Evolutionary conservation across 2,888 invertebrate species (phyloP), one percentile per base, ranked within the genome.

Genomic region (Zeuzera pyrina): DNA sequence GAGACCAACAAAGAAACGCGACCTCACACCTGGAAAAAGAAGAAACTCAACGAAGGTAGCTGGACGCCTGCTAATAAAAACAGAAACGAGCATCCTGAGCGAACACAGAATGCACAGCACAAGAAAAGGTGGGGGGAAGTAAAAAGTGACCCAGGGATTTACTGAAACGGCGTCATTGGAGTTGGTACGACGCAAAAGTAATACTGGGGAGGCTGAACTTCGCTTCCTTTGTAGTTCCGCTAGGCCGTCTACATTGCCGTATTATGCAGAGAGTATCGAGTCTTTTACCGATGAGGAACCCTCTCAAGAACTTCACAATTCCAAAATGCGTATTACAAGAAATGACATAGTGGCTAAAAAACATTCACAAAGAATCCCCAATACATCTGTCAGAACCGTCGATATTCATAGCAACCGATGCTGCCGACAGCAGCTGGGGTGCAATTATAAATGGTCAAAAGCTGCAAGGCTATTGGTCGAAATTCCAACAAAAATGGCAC

Each of bases 191-290:
- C 1, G 31, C 37, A 24, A 42, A 40, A 15, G n/a, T 23, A 2
- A 5, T 42, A 1, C 12, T 44, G n/a, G 44, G 39, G 1, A 31
- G 33, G 6, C 19, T 39, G n/a, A 36, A 34, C 12, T 44, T 42
- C 19, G 39, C 40, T 1, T 4, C 40, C 0, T 33, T 38, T 5
- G 35, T 26, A 1, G 30, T 42, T 0, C 43, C 41, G 1, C 29
- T 34, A 3, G 42, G 40, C 2, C 22, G 36, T 2, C 34, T 45
- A 1, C 35, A 40, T 19, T 36, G 31, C 8, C 12, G 43, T 0
- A 2, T 3, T 2, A n/a, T 42, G 2, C 40, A 40, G 12, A 29
- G 25, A 12, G 14, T 14, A 12, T 11, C 21, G n/a, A 33, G 30
- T 21, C 23, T 3, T 30, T 30, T 34, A 22, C 28, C 25, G 21